Evolutionary conservation across 1,140 invertebrate genomes (phyloP), one percentile per base, ranked within the genome.

Genomic region (Dendroctonus valens): DNA sequence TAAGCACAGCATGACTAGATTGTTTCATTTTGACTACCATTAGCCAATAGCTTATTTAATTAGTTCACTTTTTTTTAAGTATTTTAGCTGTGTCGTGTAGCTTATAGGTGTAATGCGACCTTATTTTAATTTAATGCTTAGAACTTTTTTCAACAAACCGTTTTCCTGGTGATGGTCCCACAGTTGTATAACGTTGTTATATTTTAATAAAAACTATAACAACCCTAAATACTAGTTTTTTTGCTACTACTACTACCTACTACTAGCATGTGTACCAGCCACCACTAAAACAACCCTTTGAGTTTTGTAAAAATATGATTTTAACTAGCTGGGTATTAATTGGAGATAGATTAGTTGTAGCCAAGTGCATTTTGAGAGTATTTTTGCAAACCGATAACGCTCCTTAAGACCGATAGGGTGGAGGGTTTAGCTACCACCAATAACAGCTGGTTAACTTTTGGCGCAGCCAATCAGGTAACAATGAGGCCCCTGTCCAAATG

Each of bases 191-290:
- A 75, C 71, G 63, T 72, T 70, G 69, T 71, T 64, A 57, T 70
- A 70, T 75, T 72, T 73, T 46, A 75, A 77, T 75, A 77, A 77
- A 77, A 72, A 75, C 70, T 75, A 66, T 73, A 70, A 76, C 70
- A 69, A 75, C 73, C 71, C 73, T 75, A 76, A 77, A 72, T 72
- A 70, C 65, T 70, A 66, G 72, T 76, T 75, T 77, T 76, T 68
- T 73, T 75, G n/a, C 46, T 41, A 50, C 50, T 51, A 40, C 11
- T 14, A 38, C n/a, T n/a, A n/a, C 48, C 12, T 55, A 55, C 26
- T 39, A 53, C 26, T 9, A 55, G 26, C 38, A 39, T 55, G 53
- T n/a, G 53, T 26, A 26, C 26, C 26, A 26, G 26, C 26, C 26
- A 26, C 26, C 26, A 26, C 26, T 26, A 26, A 26, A 26, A 26